Evolutionary conservation across 2,113 vertebrate species (phyloP).

Genomic region (Protomyctophum bolini): DNA sequence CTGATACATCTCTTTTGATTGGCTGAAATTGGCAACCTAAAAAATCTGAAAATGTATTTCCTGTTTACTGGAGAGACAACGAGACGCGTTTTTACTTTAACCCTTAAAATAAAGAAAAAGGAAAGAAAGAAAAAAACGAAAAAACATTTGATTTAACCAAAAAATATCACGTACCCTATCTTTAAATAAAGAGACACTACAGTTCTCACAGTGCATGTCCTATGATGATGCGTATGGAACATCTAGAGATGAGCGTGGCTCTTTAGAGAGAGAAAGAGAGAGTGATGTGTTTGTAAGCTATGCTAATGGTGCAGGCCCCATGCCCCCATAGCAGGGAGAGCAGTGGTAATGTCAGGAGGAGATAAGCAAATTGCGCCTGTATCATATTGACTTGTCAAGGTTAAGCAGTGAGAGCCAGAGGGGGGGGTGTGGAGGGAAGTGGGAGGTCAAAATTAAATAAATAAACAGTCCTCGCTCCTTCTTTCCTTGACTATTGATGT

Average conservation of each 20-base stretch:
- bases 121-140: too few relatives aligned
- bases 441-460: slow-evolving; percentile 38
- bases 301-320: slow-evolving; percentile 71
- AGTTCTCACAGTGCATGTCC: too few relatives aligned
- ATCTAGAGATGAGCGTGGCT: slow-evolving; percentile 25
- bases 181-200: too few relatives aligned
- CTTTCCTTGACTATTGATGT: slow-evolving; percentile 60
- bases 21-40: too few relatives aligned
- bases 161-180: too few relatives aligned
- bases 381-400: slow-evolving; percentile 83
- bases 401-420: slow-evolving; percentile 74
- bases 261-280: slow-evolving; percentile 26
- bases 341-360: slow-evolving; percentile 78
- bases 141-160: too few relatives aligned
- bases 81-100: too few relatives aligned
- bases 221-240: background rate
- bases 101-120: too few relatives aligned
- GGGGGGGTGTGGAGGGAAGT: slow-evolving; percentile 58
- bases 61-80: too few relatives aligned
- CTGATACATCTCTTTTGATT: too few relatives aligned
- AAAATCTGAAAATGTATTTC: too few relatives aligned
- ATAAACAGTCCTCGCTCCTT: slow-evolving; percentile 28
- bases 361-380: slow-evolving; percentile 81
- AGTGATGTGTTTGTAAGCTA: slow-evolving; percentile 72
- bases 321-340: slow-evolving; percentile 67